phyloP scores from a whole-genome alignment of 2,797 vertebrate species.

The Heterohyrax brucei region DNA sequence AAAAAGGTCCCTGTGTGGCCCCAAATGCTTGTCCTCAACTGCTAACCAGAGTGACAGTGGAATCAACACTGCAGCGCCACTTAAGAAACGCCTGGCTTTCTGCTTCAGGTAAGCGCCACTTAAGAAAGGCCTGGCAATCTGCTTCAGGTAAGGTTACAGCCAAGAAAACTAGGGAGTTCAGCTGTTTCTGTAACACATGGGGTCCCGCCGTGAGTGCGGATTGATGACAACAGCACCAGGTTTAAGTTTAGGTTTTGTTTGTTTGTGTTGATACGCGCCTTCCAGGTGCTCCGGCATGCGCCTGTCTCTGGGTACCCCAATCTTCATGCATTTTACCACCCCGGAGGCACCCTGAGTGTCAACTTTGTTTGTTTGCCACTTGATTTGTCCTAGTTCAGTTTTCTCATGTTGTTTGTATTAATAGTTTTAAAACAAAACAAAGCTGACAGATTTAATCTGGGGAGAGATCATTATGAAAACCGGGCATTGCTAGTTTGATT shows the following conservation, averaged over 20 bases:
- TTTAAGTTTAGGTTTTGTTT: not conserved
- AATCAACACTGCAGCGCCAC: no score
- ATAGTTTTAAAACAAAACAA: not conserved
- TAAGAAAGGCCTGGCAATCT: no score
- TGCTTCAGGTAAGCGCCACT: no score
- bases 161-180: no score
- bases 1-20: no score
- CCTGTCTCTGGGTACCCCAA: accelerated
- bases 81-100: no score
- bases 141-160: no score
- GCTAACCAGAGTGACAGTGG: no score
- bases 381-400: not conserved
- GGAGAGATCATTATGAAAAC: not conserved
- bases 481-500: not conserved
- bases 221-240: not conserved
- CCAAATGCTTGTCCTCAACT: no score
- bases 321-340: accelerated
- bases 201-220: not conserved
- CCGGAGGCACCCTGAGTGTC: accelerated
- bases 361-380: not conserved
- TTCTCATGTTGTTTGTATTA: not conserved
- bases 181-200: not conserved
- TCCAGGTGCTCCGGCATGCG: accelerated
- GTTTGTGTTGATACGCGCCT: not conserved
- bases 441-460: no score